phyloP scores from a whole-genome alignment of 1,140 invertebrate genomes.

The Luehdorfia chinensis region DNA sequence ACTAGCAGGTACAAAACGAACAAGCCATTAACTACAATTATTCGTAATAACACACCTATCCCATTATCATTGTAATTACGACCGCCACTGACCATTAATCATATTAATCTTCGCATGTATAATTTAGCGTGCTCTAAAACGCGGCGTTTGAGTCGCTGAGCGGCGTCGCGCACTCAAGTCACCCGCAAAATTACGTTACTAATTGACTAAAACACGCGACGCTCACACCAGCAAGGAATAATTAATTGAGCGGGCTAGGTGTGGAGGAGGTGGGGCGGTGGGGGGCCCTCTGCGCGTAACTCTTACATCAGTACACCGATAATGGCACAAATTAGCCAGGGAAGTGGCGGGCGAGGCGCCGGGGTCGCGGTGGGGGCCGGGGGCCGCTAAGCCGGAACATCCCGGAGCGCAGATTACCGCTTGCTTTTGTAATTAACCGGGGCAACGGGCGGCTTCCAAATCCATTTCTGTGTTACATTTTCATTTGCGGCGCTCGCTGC shows the following conservation, averaged over 20 bases:
- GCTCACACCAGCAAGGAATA: slow-evolving; percentile 73
- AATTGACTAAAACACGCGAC: slow-evolving; percentile 77
- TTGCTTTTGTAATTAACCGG: slow-evolving; percentile 77
- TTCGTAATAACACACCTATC: slow-evolving; percentile 11
- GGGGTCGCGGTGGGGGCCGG: slow-evolving; percentile 31
- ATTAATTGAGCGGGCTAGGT: slow-evolving; percentile 70
- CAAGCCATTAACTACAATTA: slow-evolving; percentile 4
- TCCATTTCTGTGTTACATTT: slow-evolving; percentile 76
- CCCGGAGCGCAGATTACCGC: slow-evolving; percentile 75
- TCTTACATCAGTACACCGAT: slow-evolving; percentile 76
- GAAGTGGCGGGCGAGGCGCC: slow-evolving; percentile 57
- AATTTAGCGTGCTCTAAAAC: slow-evolving; percentile 50
- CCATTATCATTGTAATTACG: slow-evolving; percentile 16
- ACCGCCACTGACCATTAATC: slow-evolving; percentile 23
- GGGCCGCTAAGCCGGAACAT: slow-evolving; percentile 74
- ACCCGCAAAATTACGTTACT: slow-evolving; percentile 76
- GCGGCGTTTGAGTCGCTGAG: slow-evolving; percentile 39
- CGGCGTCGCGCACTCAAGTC: slow-evolving; percentile 70
- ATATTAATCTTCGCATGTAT: slow-evolving; percentile 30
- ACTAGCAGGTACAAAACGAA: too few relatives aligned
- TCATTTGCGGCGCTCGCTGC: slow-evolving; percentile 68
- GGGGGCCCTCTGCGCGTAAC: slow-evolving; percentile 67
- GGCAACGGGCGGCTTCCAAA: slow-evolving; percentile 74
- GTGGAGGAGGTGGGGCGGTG: slow-evolving; percentile 29
- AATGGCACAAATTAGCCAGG: slow-evolving; percentile 75